Evolutionary conservation across 1,140 invertebrate genomes (phyloP).

Genomic region (Conus betulinus): DNA sequence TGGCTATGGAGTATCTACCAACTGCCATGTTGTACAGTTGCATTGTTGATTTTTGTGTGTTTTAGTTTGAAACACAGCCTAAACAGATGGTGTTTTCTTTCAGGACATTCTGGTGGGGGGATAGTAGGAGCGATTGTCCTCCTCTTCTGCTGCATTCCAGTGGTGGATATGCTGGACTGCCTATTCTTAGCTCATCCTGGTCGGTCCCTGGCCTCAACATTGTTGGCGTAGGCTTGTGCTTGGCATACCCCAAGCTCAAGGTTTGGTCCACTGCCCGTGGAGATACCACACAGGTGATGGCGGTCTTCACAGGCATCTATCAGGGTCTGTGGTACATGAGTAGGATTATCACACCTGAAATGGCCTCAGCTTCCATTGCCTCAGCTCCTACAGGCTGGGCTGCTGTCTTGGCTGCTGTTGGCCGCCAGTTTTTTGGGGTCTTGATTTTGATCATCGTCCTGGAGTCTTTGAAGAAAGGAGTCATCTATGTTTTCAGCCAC

Average conservation of each 20-base stretch:
- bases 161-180: constrained; percentile 84
- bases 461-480: constrained; percentile 82
- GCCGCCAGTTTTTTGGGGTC: constrained; percentile 86
- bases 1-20: too few species aligned
- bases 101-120: constrained; percentile 78
- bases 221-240: constrained; percentile 83
- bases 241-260: constrained; percentile 80
- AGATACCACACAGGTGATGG: constrained; percentile 90
- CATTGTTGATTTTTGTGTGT: too few species aligned
- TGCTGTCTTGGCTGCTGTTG: constrained; percentile 83
- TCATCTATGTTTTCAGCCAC: constrained; percentile 83
- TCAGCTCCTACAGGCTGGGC: constrained; percentile 81
- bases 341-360: constrained; percentile 79
- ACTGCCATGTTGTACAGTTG: too few species aligned
- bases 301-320: constrained; percentile 85
- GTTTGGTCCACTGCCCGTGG: constrained; percentile 80
- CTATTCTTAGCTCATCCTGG: constrained; percentile 83
- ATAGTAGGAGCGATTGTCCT: constrained; percentile 80
- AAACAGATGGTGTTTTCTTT: constrained; percentile 17
- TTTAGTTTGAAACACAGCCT: too few species aligned
- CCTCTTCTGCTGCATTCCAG: constrained; percentile 84
- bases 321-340: constrained; percentile 87
- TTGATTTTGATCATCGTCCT: constrained; percentile 83
- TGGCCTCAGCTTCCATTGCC: constrained; percentile 78
- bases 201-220: constrained; percentile 83